A percentile compares a stretch with the other conserved stretches of the same genome.
These are phyloP conservation scores for Pseudopipra pipra DNA, from an alignment of 2,113 vertebrate species.

Conservation along the genomic window DNA sequence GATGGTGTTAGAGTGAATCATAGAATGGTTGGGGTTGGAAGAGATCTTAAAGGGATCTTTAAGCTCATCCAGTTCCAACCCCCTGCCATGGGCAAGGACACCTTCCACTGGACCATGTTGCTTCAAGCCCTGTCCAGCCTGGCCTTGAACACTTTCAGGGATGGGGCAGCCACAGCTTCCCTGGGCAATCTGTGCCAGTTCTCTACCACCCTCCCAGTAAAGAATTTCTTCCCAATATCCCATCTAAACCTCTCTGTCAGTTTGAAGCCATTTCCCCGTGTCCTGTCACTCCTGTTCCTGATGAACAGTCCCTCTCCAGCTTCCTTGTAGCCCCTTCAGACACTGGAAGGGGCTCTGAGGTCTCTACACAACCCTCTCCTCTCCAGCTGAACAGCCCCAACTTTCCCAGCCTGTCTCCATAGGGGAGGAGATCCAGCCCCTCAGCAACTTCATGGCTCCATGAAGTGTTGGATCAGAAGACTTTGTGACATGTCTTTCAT, in stretches of 20 bases:
- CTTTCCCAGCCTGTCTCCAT: not conserved
- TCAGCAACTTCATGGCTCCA: not conserved
- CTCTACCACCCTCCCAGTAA: not conserved
- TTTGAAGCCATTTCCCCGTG: not conserved
- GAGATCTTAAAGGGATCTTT: not conserved
- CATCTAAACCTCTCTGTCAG: not conserved
- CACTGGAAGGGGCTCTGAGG: not conserved
- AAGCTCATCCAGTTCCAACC: not conserved
- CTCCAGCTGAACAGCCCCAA: not conserved
- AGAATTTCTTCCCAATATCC: not conserved
- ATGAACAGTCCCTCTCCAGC: not conserved
- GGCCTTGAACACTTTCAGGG: not conserved
- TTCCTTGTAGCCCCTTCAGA: not conserved
- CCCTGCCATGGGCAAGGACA: not conserved
- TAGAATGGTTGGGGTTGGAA: not conserved
- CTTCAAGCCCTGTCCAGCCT: not conserved
- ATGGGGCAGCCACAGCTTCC: not conserved
- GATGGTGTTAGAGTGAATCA: not conserved
- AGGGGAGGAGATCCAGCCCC: not conserved
- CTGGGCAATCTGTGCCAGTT: not conserved
- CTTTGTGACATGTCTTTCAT: not conserved
- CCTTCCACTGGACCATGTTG: not conserved
- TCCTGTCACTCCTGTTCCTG: not conserved
- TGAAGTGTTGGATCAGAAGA: not conserved
- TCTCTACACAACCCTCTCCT: not conserved